Base-by-base conservation (phyloP, 1,140 invertebrate species). In the Bombus affinis region DNA sequence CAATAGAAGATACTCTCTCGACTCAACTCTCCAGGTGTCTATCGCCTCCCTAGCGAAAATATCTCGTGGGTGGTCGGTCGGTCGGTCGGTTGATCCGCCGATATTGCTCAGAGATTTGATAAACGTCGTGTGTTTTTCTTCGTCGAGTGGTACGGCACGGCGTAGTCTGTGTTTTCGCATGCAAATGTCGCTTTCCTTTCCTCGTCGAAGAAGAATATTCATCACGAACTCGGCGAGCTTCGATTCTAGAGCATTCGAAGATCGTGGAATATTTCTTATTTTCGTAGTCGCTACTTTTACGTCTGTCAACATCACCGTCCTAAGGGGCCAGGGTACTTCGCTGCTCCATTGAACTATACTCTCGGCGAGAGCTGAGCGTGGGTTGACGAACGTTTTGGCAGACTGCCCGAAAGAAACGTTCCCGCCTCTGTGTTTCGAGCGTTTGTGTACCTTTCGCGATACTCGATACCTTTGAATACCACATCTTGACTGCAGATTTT, bases 11-110 rank as follows among this genome's bases (percentile, higher is more conserved):
- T 18, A 77, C 62, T 77, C 76, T 83, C 81, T 77, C 62, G 44
- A 57, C 13, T 12, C 39, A 28, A 42, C 37, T 32, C n/a, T 32
- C 15, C n/a, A 9, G 28, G 22, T 22, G 62, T 39, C 35, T 71
- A 32, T 9, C 42, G n/a, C n/a, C 44, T 53, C 13, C 25, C 12
- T 37, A 22, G 1, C 1, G 44, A 53, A 81, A 53, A 66, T 81
- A 57, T 53, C 37, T 71, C 68, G 35, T 62, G 57, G 81, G 81
- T 59, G 81, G 39, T 39, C 75, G 81, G 39, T 39, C 75, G 76
- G 59, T 84, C 75, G 76, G 37, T 84, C 32, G 82, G 37, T 84
- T 25, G 82, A 68, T 65, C 28, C 0, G 32, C 10, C 44, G 35
- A 37, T 83, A 82, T n/a, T 42, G n/a, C 18, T 13, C 32, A 5